These are phyloP conservation scores for Grammomys surdaster DNA, from an alignment of 2,113 vertebrate species.

Conservation along the genomic window DNA sequence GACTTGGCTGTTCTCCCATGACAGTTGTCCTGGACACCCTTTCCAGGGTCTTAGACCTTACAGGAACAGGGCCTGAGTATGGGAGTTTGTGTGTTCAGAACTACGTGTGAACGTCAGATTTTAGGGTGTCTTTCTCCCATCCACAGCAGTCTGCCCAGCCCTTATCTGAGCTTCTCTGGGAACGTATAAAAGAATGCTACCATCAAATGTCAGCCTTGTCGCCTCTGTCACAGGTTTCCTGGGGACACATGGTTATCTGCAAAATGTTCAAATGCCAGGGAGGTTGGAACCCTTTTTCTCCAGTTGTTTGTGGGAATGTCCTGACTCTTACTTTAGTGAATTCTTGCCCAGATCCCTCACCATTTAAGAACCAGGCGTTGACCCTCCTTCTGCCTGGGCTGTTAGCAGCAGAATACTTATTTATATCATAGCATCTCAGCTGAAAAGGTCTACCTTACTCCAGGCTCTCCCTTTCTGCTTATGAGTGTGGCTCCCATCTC, in stretches of 20 bases:
- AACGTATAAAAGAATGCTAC: background rate
- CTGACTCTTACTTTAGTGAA: background rate
- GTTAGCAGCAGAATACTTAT: background rate
- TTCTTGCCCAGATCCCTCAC: background rate
- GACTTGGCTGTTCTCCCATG: accelerated
- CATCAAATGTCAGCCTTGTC: background rate
- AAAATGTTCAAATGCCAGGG: background rate
- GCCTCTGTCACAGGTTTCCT: background rate
- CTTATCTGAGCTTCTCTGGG: background rate
- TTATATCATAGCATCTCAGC: background rate
- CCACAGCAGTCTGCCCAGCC: background rate
- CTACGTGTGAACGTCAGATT: too few relatives aligned
- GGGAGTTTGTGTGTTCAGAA: background rate
- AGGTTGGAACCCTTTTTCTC: background rate
- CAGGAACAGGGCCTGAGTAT: background rate
- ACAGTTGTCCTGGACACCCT: background rate
- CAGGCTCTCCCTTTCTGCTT: background rate
- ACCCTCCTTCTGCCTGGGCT: background rate
- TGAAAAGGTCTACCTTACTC: background rate
- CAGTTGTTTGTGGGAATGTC: background rate
- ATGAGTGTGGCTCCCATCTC: background rate
- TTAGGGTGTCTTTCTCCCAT: background rate
- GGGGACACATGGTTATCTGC: background rate
- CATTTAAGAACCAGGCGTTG: background rate
- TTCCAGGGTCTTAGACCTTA: background rate